Base-by-base conservation (phyloP, 2,797 vertebrate species). In the Poecilia wingei region DNA sequence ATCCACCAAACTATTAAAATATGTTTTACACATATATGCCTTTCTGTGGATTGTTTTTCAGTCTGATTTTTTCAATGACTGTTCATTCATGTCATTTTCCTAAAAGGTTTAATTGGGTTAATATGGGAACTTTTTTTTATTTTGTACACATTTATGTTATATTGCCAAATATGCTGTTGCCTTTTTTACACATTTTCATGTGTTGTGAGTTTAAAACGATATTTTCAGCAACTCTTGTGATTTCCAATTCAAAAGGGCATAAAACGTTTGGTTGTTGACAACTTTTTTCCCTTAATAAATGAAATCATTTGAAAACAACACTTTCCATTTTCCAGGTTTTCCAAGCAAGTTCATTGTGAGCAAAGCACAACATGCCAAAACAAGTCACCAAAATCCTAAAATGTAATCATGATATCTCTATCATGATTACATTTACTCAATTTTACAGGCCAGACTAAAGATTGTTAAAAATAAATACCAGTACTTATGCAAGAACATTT, bases 1-100 rank as follows among this genome's bases (percentile, higher is more conserved):
- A 83, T 86, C 68, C 80, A 88, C 76, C 61, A 89, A 87, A 68
- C 82, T 83, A 94, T 93, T 94, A 94, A 93, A 93, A 88, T 72
- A 88, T 66, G 70, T 90, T 95, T 94, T 93, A 87, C 87, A 91
- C 74, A 84, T 86, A 81, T 49, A 73, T 6, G 41, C 9, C 69
- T 31, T 68, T n/a, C 82, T 20, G 55, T 72, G 41, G 0, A 33
- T 1, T 82, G 43, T 85, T 14, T 79, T 83, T 79, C 0, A 13
- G 2, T 74, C 6, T 36, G 10, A 57, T 72, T 5, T 75, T 47
- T 45, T 55, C 12, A 20, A 13, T 75, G 43, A 61, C 3, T 43
- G 1, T 31, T 46, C 22, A 13, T 33, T 18, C 20, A 31, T 25
- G 3, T 25, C 1, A 57, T 57, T 39, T 74, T 57, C 13, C 14